A percentile compares a stretch with the other conserved stretches of the same genome.
Evolutionary conservation across 2,888 invertebrate species (phyloP).

Genomic region (Heteromurus nitidus): DNA sequence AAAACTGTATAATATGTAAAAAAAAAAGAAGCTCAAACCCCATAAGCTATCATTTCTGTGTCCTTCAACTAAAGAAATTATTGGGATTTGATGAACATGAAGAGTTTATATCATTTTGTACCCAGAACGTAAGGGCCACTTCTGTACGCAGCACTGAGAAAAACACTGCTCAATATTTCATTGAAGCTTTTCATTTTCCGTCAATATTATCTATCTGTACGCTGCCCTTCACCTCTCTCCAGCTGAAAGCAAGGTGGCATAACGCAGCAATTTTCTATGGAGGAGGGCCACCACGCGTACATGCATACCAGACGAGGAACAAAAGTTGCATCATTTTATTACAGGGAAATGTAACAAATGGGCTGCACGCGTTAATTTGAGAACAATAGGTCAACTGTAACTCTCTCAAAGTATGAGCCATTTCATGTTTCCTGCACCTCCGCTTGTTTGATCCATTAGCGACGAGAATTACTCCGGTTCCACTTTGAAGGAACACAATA

Average conservation of each 20-base stretch:
- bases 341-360: constrained; percentile 69
- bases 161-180: constrained; percentile 1
- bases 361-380: constrained; percentile 73
- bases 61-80: no score
- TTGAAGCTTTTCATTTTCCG: not conserved
- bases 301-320: constrained; percentile 11
- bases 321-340: constrained; percentile 2
- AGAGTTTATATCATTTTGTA: no score
- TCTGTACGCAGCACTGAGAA: no score
- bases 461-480: not conserved
- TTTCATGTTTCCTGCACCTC: constrained; percentile 30
- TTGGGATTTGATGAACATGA: constrained; percentile 20
- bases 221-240: constrained; percentile 28
- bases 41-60: no score
- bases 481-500: no score
- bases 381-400: constrained; percentile 71
- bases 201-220: constrained; percentile 12
- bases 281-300: constrained; percentile 44
- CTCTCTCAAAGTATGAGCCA: constrained; percentile 59
- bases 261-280: constrained; percentile 42
- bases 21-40: no score
- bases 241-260: constrained; percentile 32
- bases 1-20: no score
- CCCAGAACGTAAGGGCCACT: no score
- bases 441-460: constrained; percentile 9